Base-by-base conservation (phyloP, 2,888 invertebrate species). In the Sesamia inferens region DNA sequence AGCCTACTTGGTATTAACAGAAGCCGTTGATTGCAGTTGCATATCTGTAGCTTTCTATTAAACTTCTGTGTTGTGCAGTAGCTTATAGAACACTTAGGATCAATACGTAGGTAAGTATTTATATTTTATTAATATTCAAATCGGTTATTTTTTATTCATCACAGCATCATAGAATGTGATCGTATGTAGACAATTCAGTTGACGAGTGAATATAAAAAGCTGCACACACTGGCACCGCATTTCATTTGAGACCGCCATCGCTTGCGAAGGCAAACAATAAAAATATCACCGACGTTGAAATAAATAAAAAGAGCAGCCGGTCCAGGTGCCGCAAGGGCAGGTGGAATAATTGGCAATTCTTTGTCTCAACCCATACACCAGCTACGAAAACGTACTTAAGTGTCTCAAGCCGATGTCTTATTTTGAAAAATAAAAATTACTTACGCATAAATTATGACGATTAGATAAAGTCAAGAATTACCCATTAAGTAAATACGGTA, bases 341-440 rank as follows among this genome's bases (percentile, higher is more conserved):
- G 96, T 96, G 96, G 93, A 96, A 94, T 96, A 95, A 96, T 95
- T 95, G 95, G 93, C 96, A 93, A 96, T 94, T 95, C 96, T 96
- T 96, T 96, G 96, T 96, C 95, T 95, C 94, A 93, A 89, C 87
- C 90, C 90, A 90, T 91, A 89, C 91, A 89, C 90, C 89, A 91
- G 88, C 91, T 89, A 92, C 92, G 93, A 92, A 92, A 90, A 93
- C 91, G 90, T 90, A 91, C 92, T 91, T 91, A 90, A 91, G 92
- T 92, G 90, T 91, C 90, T 92, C 87, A 87, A 89, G 88, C 86
- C 88, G 81, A 84, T 89, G 92, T 91, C 92, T 93, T 93, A 90
- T 93, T 93, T 92, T 91, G 87, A 85, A 84, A 77, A 84, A 85
- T 78, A 76, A 84, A 77, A 84, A 85, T 78, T 76, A 65, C 62